Evolutionary conservation across 2,888 invertebrate genomes (phyloP).

Genomic region (Leptopilina syphax): DNA sequence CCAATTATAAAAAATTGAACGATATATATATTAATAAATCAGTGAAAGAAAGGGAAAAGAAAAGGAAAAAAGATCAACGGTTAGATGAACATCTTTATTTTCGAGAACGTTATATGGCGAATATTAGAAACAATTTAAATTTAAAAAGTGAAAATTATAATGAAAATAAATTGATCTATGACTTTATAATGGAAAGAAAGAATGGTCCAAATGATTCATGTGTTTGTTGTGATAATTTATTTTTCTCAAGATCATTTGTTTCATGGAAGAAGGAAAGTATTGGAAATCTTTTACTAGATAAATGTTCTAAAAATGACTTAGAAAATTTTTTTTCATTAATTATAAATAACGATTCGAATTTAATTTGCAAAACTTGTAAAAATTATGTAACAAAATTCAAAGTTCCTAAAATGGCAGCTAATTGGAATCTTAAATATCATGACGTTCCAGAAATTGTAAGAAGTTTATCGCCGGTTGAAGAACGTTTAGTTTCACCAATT

Average conservation of each 20-base stretch:
- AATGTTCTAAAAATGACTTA: background rate
- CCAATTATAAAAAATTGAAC: too few species aligned
- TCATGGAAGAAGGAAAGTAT: background rate
- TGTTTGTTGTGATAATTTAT: slow-evolving; percentile 44
- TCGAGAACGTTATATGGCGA: slow-evolving; percentile 6
- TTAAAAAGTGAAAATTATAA: background rate
- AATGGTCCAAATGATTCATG: slow-evolving; percentile 38
- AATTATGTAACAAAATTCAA: slow-evolving; percentile 32
- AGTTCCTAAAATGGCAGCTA: slow-evolving; percentile 46
- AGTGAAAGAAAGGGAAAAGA: background rate
- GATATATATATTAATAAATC: too few species aligned
- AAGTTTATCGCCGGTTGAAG: slow-evolving; percentile 63
- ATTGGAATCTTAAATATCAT: slow-evolving; percentile 53
- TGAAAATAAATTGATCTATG: slow-evolving; percentile 27
- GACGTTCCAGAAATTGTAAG: slow-evolving; percentile 57
- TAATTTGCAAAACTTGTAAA: slow-evolving; percentile 42
- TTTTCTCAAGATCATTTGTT: slow-evolving; percentile 27
- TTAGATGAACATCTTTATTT: slow-evolving; percentile 8
- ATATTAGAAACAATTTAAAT: background rate
- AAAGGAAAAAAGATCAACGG: slow-evolving; percentile 6
- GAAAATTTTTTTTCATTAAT: slow-evolving; percentile 30
- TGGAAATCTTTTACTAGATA: background rate
- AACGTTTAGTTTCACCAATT: slow-evolving; percentile 67
- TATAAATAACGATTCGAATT: slow-evolving; percentile 28
- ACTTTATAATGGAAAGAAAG: slow-evolving; percentile 38